Evolutionary conservation across 2,113 vertebrate genomes (phyloP).

Genomic region (Pipra filicauda): DNA sequence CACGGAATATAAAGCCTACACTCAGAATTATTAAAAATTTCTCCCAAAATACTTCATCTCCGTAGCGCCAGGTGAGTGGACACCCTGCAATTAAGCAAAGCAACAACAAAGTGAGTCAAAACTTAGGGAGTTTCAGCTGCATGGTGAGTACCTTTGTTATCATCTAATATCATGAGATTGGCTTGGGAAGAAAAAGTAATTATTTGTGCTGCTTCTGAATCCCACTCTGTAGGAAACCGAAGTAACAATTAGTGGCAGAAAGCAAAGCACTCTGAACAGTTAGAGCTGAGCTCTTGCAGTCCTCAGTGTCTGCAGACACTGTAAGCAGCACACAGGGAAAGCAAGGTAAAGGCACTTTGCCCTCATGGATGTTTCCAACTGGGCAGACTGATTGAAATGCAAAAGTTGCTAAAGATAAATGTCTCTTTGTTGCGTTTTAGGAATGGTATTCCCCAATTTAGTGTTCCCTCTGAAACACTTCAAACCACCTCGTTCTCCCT

Average conservation of each 20-base stretch:
- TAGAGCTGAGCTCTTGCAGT: not conserved
- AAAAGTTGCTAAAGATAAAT: not conserved
- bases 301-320: not conserved
- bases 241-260: not conserved
- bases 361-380: not conserved
- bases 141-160: not conserved
- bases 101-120: not conserved
- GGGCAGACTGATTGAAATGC: not conserved
- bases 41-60: not conserved
- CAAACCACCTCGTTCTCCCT: not conserved
- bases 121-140: not conserved
- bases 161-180: not conserved
- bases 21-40: not conserved
- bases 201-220: not conserved
- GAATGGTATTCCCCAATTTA: not conserved
- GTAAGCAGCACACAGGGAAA: not conserved
- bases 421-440: not conserved
- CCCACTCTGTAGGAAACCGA: not conserved
- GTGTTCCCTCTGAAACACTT: not conserved
- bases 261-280: not conserved
- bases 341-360: not conserved
- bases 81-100: not conserved
- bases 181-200: not conserved
- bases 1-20: not conserved
- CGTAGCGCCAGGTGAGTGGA: not conserved